Percentiles rank a stretch among this genome's conserved stretches.
These are phyloP conservation scores for Salvelinus alpinus DNA, from an alignment of 2,113 vertebrate genomes.

Conservation along the genomic window DNA sequence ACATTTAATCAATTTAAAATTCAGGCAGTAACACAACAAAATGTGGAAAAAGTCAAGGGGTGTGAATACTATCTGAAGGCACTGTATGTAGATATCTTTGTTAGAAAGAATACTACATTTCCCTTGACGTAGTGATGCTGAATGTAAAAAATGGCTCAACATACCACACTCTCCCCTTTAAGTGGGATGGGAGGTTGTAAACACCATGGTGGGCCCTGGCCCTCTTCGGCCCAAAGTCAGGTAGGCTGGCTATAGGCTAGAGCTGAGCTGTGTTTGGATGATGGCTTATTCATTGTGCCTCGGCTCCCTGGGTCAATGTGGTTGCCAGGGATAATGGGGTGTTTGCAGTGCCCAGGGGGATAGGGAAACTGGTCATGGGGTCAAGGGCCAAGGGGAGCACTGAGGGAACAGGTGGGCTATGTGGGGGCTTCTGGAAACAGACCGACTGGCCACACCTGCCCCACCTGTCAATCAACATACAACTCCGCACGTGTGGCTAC, in stretches of 20 bases:
- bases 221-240: conserved; percentile 31
- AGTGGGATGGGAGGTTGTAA: conserved; percentile 41
- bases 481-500: not conserved
- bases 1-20: no score
- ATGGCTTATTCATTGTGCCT: conserved; percentile 53
- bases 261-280: not conserved
- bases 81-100: no score
- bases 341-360: conserved; percentile 54
- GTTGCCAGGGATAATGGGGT: conserved; percentile 49
- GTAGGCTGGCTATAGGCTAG: conserved; percentile 26
- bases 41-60: no score
- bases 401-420: conserved; percentile 76
- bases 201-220: conserved; percentile 51
- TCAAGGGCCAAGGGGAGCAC: conserved; percentile 74
- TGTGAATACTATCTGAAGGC: no score
- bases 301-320: conserved; percentile 46
- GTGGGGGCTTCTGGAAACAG: conserved; percentile 48
- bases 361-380: conserved; percentile 81
- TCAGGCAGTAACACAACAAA: no score
- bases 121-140: no score
- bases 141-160: no score
- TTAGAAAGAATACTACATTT: no score
- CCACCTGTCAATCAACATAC: conserved; percentile 67
- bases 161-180: not conserved
- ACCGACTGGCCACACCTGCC: conserved; percentile 75